These are phyloP conservation scores for Beris morrisii DNA, from an alignment of 2,888 invertebrate genomes.

Conservation along the genomic window DNA sequence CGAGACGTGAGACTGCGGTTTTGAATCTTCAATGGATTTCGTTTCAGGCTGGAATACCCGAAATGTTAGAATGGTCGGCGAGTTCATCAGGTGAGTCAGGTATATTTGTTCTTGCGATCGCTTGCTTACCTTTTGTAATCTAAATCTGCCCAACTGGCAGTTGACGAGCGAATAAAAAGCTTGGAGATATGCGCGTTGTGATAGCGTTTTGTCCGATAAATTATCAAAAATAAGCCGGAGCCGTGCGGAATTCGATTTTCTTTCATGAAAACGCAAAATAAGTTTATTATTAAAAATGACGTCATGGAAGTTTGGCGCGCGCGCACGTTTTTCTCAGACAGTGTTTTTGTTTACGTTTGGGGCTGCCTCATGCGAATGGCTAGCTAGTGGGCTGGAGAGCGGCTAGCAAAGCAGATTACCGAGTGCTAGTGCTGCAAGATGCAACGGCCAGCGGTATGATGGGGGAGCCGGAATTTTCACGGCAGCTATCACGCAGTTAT, in stretches of 20 bases:
- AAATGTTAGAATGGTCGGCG: slow-evolving; percentile 43
- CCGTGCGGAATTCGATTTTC: slow-evolving; percentile 13
- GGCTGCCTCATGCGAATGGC: neutral
- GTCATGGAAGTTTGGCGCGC: slow-evolving; percentile 22
- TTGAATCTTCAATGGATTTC: slow-evolving; percentile 22
- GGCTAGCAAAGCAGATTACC: no score
- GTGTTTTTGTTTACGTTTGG: slow-evolving; percentile 28
- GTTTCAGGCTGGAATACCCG: slow-evolving; percentile 16
- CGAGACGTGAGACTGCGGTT: neutral
- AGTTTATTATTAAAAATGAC: slow-evolving; percentile 29
- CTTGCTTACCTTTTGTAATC: neutral
- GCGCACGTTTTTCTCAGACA: neutral
- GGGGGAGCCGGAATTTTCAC: no score
- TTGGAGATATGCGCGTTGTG: neutral
- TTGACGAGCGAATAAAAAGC: slow-evolving; percentile 2
- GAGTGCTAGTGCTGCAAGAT: no score
- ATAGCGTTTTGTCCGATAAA: slow-evolving; percentile 1
- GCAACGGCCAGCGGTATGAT: no score
- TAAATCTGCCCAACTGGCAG: slow-evolving; percentile 3
- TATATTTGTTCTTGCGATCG: slow-evolving; percentile 5
- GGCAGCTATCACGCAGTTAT: no score
- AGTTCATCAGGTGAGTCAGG: slow-evolving; percentile 43
- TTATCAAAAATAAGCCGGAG: neutral
- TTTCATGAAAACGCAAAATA: slow-evolving; percentile 22
- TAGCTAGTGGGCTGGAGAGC: no score